A percentile compares a stretch with the other conserved stretches of the same genome.
Conservation (phyloP, 37 sponge, comb jelly and placozoan genomes). For the Crambe crambe region DNA sequence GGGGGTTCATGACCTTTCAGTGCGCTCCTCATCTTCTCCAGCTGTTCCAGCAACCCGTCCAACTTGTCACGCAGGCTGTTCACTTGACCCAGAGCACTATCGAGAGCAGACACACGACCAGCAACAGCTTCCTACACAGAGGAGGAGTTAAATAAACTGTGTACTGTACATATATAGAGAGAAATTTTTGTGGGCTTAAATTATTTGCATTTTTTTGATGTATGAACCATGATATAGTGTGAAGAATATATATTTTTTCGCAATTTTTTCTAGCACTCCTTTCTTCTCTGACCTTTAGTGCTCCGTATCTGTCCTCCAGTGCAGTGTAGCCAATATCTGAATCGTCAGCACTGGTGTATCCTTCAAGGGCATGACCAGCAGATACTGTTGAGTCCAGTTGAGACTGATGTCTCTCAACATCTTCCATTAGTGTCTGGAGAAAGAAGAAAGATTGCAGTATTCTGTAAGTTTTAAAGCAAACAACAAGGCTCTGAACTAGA, state of each 20-base stretch:
- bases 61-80: constrained; percentile 18
- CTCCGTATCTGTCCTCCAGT: constrained; percentile 45
- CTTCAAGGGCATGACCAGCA: constrained; percentile 41
- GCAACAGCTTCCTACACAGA: neutral
- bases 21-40: constrained; percentile 27
- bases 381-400: constrained; percentile 6
- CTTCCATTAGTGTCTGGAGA: constrained; percentile 34
- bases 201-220: no score
- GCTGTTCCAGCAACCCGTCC: constrained; percentile 23
- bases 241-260: neutral
- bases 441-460: neutral
- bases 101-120: neutral
- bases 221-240: no score
- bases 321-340: constrained; percentile 41
- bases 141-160: neutral
- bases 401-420: constrained; percentile 42
- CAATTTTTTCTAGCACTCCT: no score
- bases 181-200: no score
- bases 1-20: constrained; percentile 54
- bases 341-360: neutral
- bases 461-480: no score
- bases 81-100: constrained; percentile 20
- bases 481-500: no score
- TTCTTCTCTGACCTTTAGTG: no score
- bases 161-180: neutral